Percentiles rank a stretch among this genome's conserved stretches.
These are phyloP conservation scores for Misgurnus anguillicaudatus DNA, from an alignment of 2,113 vertebrate genomes.

Conservation along the genomic window DNA sequence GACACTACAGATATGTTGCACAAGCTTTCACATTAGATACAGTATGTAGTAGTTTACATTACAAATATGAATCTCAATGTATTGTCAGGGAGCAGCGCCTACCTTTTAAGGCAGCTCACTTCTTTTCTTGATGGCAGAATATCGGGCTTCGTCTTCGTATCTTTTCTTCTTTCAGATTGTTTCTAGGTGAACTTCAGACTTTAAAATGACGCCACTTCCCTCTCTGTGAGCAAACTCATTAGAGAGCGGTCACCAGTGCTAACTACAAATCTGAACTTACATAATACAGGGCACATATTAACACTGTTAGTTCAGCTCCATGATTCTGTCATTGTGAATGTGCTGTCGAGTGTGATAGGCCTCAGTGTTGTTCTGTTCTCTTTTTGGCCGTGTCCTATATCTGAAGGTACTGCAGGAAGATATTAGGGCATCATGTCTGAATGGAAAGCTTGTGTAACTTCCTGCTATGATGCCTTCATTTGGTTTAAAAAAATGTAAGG, in stretches of 20 bases:
- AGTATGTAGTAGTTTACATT: not conserved
- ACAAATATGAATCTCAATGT: not conserved
- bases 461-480: not conserved
- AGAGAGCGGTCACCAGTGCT: constrained; percentile 17
- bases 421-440: not conserved
- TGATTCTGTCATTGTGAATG: constrained; percentile 41
- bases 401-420: not conserved
- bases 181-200: constrained; percentile 57
- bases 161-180: constrained; percentile 30
- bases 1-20: not conserved
- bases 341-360: constrained; percentile 24
- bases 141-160: not conserved
- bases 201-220: constrained; percentile 1
- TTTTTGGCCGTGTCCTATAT: not conserved
- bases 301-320: constrained; percentile 30
- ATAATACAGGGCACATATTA: constrained; percentile 42
- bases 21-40: not conserved
- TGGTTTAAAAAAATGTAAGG: not conserved
- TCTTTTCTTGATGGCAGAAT: constrained; percentile 24
- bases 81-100: constrained; percentile 18
- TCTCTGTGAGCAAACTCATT: constrained; percentile 54
- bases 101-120: constrained; percentile 36
- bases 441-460: not conserved
- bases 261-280: constrained; percentile 21
- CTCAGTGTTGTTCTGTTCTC: not conserved